A percentile compares a stretch with the other conserved stretches of the same genome.
phyloP scores from a whole-genome alignment of 30 jellyfish, hydroid and myxozoan genomes.

The Pseudorhiza aurosa region DNA sequence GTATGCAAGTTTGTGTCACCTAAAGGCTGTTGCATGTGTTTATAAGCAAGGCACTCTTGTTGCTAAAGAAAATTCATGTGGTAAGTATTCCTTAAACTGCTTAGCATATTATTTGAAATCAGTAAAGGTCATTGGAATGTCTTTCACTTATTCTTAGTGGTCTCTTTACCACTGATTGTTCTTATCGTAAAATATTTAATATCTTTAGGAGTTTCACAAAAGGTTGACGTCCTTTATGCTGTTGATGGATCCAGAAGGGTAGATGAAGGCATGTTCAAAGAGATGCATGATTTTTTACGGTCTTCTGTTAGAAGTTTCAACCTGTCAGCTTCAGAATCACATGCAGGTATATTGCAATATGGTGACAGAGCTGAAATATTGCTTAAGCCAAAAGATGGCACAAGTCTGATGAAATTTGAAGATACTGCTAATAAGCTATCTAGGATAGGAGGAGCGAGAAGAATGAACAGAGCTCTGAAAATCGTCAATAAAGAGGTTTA shows the following conservation, averaged over 20 bases:
- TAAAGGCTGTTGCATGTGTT: slow-evolving; percentile 62
- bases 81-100: no score
- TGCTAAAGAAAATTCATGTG: slow-evolving; percentile 71
- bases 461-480: slow-evolving; percentile 65
- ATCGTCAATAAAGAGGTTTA: slow-evolving; percentile 26
- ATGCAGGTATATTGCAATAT: slow-evolving; percentile 66
- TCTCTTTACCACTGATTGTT: no score
- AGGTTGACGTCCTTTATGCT: slow-evolving; percentile 56
- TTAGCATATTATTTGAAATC: no score
- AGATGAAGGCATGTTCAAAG: slow-evolving; percentile 17
- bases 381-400: slow-evolving; percentile 43
- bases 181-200: no score
- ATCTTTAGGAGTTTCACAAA: slow-evolving; percentile 57
- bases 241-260: slow-evolving; percentile 70
- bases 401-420: neutral
- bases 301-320: slow-evolving; percentile 57
- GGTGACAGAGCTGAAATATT: slow-evolving; percentile 43
- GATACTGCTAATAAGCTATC: neutral
- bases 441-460: slow-evolving; percentile 76
- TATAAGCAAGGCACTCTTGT: slow-evolving; percentile 4
- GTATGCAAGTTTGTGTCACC: slow-evolving; percentile 51
- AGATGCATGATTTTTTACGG: slow-evolving; percentile 60
- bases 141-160: no score
- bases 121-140: no score
- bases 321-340: slow-evolving; percentile 31